These are phyloP conservation scores for Euplagia quadripunctaria DNA, from an alignment of 2,888 invertebrate species.

Conservation along the genomic window DNA sequence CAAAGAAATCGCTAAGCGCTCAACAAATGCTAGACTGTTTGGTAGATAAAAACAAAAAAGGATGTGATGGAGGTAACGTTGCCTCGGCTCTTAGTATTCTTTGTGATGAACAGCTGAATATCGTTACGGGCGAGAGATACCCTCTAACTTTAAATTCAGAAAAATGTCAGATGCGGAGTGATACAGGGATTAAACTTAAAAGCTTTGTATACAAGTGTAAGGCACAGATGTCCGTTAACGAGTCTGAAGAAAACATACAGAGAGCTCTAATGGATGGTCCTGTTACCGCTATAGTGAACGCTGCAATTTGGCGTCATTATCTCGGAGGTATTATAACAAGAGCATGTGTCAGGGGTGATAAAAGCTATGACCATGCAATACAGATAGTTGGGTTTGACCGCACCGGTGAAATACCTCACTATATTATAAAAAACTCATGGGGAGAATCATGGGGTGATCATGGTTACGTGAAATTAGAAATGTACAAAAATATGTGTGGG, in stretches of 20 bases:
- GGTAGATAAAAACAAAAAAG: not conserved
- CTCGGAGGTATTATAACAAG: slow-evolving; percentile 91
- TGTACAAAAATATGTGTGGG: slow-evolving; percentile 91
- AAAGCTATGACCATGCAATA: slow-evolving; percentile 89
- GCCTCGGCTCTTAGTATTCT: slow-evolving; percentile 33
- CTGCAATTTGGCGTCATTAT: slow-evolving; percentile 91
- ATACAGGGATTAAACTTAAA: slow-evolving; percentile 4
- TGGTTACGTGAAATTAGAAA: slow-evolving; percentile 91
- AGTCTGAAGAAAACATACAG: slow-evolving; percentile 1
- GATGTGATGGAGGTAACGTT: slow-evolving; percentile 43
- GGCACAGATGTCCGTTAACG: not conserved
- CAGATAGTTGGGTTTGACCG: slow-evolving; percentile 93
- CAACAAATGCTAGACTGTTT: slow-evolving; percentile 78
- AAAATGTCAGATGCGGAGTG: not conserved
- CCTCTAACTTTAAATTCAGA: slow-evolving; percentile 46
- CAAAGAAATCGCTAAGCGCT: slow-evolving; percentile 84
- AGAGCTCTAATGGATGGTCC: slow-evolving; percentile 85
- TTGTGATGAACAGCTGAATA: not conserved
- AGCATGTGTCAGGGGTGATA: slow-evolving; percentile 83
- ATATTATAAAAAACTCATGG: slow-evolving; percentile 93
- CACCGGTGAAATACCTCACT: slow-evolving; percentile 89
- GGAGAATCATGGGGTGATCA: slow-evolving; percentile 90
- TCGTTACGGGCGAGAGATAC: slow-evolving; percentile 54
- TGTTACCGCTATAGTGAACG: slow-evolving; percentile 91
- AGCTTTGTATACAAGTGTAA: slow-evolving; percentile 12